These are phyloP conservation scores for Dryobota labecula DNA, from an alignment of 2,888 invertebrate species.

Conservation along the genomic window DNA sequence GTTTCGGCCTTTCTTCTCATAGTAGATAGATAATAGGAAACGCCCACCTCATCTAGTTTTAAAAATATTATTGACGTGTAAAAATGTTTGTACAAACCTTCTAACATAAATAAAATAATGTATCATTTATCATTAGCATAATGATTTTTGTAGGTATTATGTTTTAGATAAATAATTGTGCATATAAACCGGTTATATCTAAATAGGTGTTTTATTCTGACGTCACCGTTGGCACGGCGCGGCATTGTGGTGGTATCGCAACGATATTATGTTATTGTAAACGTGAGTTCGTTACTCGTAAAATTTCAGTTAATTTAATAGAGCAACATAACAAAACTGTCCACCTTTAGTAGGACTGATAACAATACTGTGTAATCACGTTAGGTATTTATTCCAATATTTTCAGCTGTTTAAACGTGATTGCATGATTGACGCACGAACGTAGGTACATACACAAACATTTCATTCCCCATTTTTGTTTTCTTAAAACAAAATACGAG, in stretches of 20 bases:
- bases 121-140: no score
- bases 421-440: background rate
- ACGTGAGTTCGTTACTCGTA: no score
- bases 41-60: no score
- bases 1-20: no score
- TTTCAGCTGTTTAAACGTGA: background rate
- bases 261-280: no score
- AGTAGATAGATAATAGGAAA: no score
- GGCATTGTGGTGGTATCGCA: no score
- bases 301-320: background rate
- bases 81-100: no score
- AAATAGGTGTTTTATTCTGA: background rate
- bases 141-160: no score
- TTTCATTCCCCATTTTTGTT: background rate
- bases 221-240: background rate
- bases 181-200: conserved; percentile 17
- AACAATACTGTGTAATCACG: background rate
- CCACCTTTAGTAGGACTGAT: background rate
- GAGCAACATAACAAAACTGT: background rate
- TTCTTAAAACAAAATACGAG: no score
- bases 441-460: background rate
- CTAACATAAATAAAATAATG: no score
- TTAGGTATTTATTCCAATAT: background rate
- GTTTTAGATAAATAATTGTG: no score
- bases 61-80: background rate